These are phyloP conservation scores for Lasius fuliginosus DNA, from an alignment of 2,888 invertebrate species.

Conservation along the genomic window DNA sequence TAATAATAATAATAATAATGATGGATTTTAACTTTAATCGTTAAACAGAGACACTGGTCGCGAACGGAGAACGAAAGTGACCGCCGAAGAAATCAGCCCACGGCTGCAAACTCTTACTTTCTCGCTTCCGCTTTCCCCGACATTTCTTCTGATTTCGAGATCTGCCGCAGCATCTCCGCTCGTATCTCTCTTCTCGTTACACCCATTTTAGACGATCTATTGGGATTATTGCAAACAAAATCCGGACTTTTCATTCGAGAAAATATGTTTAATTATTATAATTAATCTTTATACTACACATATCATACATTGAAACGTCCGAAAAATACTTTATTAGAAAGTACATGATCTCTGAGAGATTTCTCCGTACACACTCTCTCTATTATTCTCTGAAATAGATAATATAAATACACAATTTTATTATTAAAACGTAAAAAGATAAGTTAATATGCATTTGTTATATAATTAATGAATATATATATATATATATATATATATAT, in stretches of 20 bases:
- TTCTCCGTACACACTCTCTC: background rate
- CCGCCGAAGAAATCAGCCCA: conserved; percentile 38
- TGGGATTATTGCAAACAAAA: background rate
- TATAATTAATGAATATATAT: background rate
- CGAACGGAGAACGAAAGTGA: conserved; percentile 44
- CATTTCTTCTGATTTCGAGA: conserved; percentile 36
- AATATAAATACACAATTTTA: conserved; percentile 7
- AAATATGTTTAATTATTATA: background rate
- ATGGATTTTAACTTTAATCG: background rate
- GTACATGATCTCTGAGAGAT: background rate
- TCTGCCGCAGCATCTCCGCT: conserved; percentile 26
- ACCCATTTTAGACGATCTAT: background rate
- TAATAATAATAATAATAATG: background rate
- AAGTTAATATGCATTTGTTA: background rate
- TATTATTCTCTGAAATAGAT: background rate
- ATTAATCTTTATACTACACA: background rate
- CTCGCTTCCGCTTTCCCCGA: conserved; percentile 51
- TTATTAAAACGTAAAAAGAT: background rate
- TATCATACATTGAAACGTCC: background rate
- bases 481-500: too few relatives aligned
- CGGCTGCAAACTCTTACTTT: conserved; percentile 47
- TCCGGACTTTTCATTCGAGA: background rate
- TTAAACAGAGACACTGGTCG: background rate
- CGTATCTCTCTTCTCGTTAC: background rate
- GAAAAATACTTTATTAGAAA: background rate